Evolutionary conservation across 2,888 invertebrate genomes (phyloP), one percentile per base, ranked within the genome.

Genomic region (Drosophila koepferae): DNA sequence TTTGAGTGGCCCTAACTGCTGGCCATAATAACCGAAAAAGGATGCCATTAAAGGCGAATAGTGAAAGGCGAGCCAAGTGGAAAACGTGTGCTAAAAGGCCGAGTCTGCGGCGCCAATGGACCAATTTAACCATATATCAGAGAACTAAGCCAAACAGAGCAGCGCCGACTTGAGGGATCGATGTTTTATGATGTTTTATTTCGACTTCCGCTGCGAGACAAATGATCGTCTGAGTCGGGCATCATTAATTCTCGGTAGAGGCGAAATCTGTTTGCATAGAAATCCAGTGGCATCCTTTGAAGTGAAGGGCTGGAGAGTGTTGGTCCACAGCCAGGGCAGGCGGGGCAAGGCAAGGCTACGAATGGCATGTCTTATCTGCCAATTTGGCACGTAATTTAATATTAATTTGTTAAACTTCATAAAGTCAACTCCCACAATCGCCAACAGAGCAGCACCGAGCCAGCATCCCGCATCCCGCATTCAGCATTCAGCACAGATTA

Each of bases 301-400:
- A 60, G 56, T 64, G 60, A 43, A 48, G 55, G 65, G 48, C 40
- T 48, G 58, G 51, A 41, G 43, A 60, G 78, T 74, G 67, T 63
- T 66, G 69, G 61, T 38, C 41, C 54, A 16, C 55, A 38, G 55
- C 34, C 36, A 12, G 44, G 40, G 18, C 3, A 10, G 55, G 14
- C 53, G 28, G 8, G 18, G 43, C 31, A 36, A 10, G 44, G 36
- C 18, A 46, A 18, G 31, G 51, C 58, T 28, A 6, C 28, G 28
- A 28, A 34, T 18, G 34, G 36, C 54, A 40, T 4, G 54, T 16
- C 38, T 65, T 72, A 86, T 86, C 90, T 85, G 88, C 86, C 89
- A 90, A 90, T 89, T 90, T 89, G 86, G 84, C 89, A 86, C 82
- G 91, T 91, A 91, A 90, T 91, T 91, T 91, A 91, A 91, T 91